Evolutionary conservation across 2,113 vertebrate genomes (phyloP), one percentile per base, ranked within the genome.

Genomic region (Clarias gariepinus): DNA sequence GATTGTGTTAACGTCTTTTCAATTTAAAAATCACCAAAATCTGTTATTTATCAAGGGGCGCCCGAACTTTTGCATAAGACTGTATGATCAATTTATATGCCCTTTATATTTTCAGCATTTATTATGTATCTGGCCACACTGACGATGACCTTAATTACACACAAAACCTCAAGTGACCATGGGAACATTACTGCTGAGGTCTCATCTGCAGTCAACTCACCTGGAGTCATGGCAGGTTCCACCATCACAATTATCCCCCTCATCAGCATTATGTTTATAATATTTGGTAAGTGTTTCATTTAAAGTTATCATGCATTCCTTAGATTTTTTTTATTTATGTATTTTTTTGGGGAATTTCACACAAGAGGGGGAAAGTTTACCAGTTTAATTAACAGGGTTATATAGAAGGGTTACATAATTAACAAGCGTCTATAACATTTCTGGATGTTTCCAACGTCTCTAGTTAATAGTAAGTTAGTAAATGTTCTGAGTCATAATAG

Each of bases 191-290:
- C 88, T 0, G 88, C 87, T 71, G 66, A 74, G 15, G 93, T 91
- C 60, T 53, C 89, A 61, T 36, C 68, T 36, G 5, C 15, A 8
- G 91, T 92, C 16, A 11, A 63, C 30, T 33, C 69, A 87, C 52
- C 82, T 83, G 85, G 36, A n/a, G 47, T 36, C 79, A 30, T 69
- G 23, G 58, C 0, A 0, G 90, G 36, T 57, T n/a, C 47, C 30
- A 10, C 68, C 82, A 66, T 94, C 87, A 94, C 93, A 8, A 90
- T 96, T 81, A 92, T 98, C 47, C 97, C 98, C 0, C 94, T 99
- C 84, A 92, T 99, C 87, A 95, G 96, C 88, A 94, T 95, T 73
- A 95, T 98, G 94, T 85, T 97, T 87, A 97, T 97, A 91, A 97
- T 99, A 91, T 97, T 97, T 92, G 97, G 98, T 99, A 92, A 76